Base-by-base conservation (phyloP, 2,113 vertebrate genomes). In the Isurus oxyrinchus region DNA sequence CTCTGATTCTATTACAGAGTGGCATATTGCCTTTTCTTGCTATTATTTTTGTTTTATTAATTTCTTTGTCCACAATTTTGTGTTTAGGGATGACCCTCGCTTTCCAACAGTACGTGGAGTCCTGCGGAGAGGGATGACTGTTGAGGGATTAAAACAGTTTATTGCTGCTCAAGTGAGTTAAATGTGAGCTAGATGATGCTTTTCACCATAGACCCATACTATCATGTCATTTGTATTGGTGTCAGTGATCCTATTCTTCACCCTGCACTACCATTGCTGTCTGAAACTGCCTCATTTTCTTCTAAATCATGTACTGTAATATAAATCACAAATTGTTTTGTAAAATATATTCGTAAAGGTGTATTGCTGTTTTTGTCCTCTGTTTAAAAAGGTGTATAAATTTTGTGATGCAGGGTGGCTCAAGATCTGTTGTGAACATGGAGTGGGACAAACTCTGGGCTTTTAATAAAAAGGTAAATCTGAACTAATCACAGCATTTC, bases 401-500 rank as follows among this genome's bases (percentile, higher is more conserved):
- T 21, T 87, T 96, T 8, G 96, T 8, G 96, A 97, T 97, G 31
- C 96, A 99, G 99, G 99, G 99, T 93, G 99, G 99, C 7, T 99
- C 99, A 49, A 98, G 99, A 96, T 99, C 99, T 76, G 99, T 99
- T 0, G 99, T 99, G 96, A 99, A 99, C 97, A 99, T 99, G 99
- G 99, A 99, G 97, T 99, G 99, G 99, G 99, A 99, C 98, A 99
- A 99, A 98, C 99, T 99, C 97, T 99, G 99, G 99, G 97, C 99
- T 2, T 99, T 99, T 97, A 99, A 99, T 97, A 99, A 99, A 97
- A 99, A 99, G 99, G 99, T 99, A 98, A 35, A 27, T 96, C 96
- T 97, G 55, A 96, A 6, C 40, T 96, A 96, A 96, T 96, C 94
- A 61, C 31, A 96, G 57, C 44, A 49, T 66, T 93, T 66, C 87